phyloP scores from a whole-genome alignment of 1,140 invertebrate genomes.

The Caenorhabditis briggsae region DNA sequence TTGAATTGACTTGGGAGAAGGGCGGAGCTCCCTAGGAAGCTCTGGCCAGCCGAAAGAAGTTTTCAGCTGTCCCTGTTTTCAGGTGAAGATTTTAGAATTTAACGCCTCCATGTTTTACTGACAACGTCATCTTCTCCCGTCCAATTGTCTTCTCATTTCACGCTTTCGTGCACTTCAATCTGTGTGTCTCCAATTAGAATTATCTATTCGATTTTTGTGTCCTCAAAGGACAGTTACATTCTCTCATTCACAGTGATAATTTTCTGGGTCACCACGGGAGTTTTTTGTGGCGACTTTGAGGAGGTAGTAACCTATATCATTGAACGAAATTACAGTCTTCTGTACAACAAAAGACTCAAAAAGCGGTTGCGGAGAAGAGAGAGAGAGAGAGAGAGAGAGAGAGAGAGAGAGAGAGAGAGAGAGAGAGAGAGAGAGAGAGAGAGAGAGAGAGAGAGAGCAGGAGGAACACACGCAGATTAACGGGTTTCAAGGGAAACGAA shows the following conservation, averaged over 20 bases:
- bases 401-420: too few relatives aligned
- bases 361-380: background rate
- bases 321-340: constrained; percentile 26
- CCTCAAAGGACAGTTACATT: constrained; percentile 34
- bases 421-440: too few relatives aligned
- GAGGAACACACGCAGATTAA: background rate
- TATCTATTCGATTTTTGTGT: background rate
- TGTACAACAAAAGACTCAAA: constrained; percentile 30
- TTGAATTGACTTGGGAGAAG: background rate
- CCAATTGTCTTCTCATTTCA: background rate
- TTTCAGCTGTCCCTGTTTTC: background rate
- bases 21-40: background rate
- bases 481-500: constrained; percentile 8
- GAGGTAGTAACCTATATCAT: background rate
- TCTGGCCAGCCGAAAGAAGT: background rate
- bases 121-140: background rate
- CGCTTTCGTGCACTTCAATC: constrained; percentile 43
- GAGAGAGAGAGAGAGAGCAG: too few relatives aligned
- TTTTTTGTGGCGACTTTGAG: background rate
- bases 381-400: too few relatives aligned
- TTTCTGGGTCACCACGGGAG: constrained; percentile 25
- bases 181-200: constrained; percentile 21
- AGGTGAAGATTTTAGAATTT: background rate
- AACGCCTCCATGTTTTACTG: background rate
- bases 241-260: constrained; percentile 40